Evolutionary conservation across 2,113 vertebrate species (phyloP).

Genomic region (Cisticola juncidis): DNA sequence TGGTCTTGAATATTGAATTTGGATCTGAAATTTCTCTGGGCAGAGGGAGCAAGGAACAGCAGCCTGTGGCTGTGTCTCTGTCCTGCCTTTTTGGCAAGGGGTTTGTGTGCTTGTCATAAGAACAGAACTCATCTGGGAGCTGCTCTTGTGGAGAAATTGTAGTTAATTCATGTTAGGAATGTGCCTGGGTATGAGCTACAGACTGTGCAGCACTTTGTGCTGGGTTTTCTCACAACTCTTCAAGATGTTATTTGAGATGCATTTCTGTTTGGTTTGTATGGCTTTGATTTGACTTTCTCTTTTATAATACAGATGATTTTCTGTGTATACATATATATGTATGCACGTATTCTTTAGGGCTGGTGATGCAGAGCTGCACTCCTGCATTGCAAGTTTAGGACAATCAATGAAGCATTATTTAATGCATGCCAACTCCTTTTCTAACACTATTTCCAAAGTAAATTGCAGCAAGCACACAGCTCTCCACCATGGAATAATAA

Average conservation of each 20-base stretch:
- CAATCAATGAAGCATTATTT: constrained; percentile 43
- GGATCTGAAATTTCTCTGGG: not conserved
- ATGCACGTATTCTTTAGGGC: not conserved
- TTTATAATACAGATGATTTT: not conserved
- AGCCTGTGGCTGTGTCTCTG: not conserved
- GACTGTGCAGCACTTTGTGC: not conserved
- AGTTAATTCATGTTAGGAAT: not conserved
- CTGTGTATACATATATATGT: not conserved
- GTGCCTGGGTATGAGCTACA: not conserved
- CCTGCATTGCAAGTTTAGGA: not conserved
- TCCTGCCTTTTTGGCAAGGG: not conserved
- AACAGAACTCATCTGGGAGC: not conserved
- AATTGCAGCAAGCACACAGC: constrained; percentile 2
- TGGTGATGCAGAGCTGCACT: not conserved
- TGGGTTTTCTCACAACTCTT: not conserved
- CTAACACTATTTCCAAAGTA: constrained; percentile 35
- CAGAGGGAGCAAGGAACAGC: not conserved
- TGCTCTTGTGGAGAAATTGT: not conserved
- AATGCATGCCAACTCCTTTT: constrained; percentile 8
- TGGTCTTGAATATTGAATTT: not conserved
- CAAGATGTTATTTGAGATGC: not conserved
- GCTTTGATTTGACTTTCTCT: not conserved
- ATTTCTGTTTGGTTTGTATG: not conserved
- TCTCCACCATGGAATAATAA: constrained; percentile 6
- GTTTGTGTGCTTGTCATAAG: not conserved